phyloP scores from a whole-genome alignment of 2,113 vertebrate genomes.

The Oreochromis aureus region DNA sequence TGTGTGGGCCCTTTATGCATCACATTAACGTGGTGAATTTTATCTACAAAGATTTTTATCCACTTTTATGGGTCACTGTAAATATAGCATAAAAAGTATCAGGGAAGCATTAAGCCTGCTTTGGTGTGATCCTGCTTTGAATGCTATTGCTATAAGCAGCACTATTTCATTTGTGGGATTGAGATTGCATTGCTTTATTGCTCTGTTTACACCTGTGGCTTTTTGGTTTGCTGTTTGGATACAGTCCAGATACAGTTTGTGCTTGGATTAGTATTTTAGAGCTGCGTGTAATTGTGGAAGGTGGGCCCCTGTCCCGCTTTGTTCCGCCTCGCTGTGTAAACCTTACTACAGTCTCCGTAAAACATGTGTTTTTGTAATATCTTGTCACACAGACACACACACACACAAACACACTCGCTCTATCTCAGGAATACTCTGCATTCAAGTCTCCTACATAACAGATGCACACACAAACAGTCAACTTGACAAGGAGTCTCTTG shows the following conservation, averaged over 20 bases:
- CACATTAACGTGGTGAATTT: slow-evolving; percentile 11
- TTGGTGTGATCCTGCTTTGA: neutral
- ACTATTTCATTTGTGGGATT: neutral
- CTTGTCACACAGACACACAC: neutral
- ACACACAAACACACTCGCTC: neutral
- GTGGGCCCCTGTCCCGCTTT: slow-evolving; percentile 12
- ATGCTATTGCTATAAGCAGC: neutral
- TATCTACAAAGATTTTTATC: slow-evolving; percentile 10
- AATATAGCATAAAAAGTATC: neutral
- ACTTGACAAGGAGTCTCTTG: slow-evolving; percentile 53
- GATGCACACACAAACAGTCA: slow-evolving; percentile 41
- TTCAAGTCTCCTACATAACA: slow-evolving; percentile 56
- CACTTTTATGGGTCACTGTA: neutral
- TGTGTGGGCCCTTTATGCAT: slow-evolving; percentile 1
- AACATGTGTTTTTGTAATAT: slow-evolving; percentile 25
- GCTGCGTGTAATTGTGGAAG: slow-evolving; percentile 25
- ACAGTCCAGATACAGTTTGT: slow-evolving; percentile 30
- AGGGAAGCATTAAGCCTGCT: neutral
- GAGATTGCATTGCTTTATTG: neutral
- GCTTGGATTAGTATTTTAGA: slow-evolving; percentile 44
- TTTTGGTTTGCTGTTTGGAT: slow-evolving; percentile 8
- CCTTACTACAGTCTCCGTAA: slow-evolving; percentile 2
- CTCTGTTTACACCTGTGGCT: slow-evolving; percentile 29
- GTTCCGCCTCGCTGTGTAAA: slow-evolving; percentile 19
- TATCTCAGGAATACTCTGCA: slow-evolving; percentile 3